Conservation (phyloP, 2,797 vertebrate genomes). For the Decapterus maruadsi region DNA sequence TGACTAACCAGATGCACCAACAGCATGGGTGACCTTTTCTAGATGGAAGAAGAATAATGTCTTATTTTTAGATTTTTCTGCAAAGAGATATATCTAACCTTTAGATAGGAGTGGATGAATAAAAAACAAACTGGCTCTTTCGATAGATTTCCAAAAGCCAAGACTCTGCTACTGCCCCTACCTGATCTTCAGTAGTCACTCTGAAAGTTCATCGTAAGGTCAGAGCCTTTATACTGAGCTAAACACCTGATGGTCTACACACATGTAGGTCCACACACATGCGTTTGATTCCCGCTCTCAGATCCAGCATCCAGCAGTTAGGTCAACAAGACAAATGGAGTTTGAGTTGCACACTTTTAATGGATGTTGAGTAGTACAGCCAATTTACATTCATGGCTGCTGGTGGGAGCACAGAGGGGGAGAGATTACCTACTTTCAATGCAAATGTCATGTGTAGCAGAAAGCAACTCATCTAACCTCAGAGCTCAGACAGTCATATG, state of each 20-base stretch:
- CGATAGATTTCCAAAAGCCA: constrained; percentile 1
- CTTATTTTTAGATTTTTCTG: constrained; percentile 25
- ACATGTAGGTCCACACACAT: background rate
- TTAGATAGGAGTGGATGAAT: constrained; percentile 9
- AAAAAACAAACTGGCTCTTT: background rate
- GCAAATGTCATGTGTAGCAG: background rate
- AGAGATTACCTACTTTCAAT: background rate
- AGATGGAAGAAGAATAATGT: background rate
- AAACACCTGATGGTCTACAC: background rate
- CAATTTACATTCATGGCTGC: background rate
- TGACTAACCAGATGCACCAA: constrained; percentile 14
- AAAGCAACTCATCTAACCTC: background rate
- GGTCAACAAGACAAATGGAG: constrained; percentile 9
- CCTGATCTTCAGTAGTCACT: background rate
- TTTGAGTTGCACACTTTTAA: background rate
- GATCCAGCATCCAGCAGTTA: background rate
- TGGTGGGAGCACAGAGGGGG: background rate
- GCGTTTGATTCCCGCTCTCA: constrained; percentile 4
- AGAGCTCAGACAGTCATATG: background rate
- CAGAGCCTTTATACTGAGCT: background rate
- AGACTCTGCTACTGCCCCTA: background rate
- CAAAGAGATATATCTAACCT: constrained; percentile 22
- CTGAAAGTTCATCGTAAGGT: background rate
- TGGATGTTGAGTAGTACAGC: background rate
- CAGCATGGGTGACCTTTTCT: constrained; percentile 24